Evolutionary conservation across 1,140 invertebrate species (phyloP).

Genomic region (Drosophila truncata): DNA sequence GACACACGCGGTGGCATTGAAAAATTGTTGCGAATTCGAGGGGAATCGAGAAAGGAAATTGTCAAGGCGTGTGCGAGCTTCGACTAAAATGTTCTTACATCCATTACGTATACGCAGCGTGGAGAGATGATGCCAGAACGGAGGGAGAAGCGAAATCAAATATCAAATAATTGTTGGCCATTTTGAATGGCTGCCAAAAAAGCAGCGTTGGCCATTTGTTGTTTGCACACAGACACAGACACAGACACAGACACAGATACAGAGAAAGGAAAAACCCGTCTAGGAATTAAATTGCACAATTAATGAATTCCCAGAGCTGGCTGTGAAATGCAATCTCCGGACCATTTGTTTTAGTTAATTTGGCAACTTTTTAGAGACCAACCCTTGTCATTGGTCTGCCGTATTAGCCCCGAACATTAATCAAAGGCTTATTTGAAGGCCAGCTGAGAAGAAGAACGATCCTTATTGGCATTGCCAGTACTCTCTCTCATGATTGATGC

Average conservation of each 20-base stretch:
- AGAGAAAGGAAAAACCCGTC: conserved; percentile 2
- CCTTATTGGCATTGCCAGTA: conserved; percentile 20
- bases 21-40: conserved; percentile 42
- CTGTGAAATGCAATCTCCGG: conserved; percentile 31
- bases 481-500: conserved; percentile 57
- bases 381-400: conserved; percentile 33
- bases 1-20: conserved; percentile 28
- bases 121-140: neutral
- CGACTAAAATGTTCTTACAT: conserved; percentile 34
- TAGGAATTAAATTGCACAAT: conserved; percentile 41
- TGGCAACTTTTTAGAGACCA: conserved; percentile 21
- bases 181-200: conserved; percentile 68
- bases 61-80: conserved; percentile 41
- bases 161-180: conserved; percentile 69
- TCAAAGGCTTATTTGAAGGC: conserved; percentile 26
- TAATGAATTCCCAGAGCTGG: conserved; percentile 27
- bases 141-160: conserved; percentile 44
- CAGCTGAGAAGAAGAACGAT: conserved; percentile 10
- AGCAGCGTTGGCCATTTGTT: conserved; percentile 48
- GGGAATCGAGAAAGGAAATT: conserved; percentile 34
- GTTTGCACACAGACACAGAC: conserved; percentile 15
- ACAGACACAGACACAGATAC: neutral
- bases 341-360: conserved; percentile 62
- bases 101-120: conserved; percentile 63
- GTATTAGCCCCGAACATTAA: conserved; percentile 28